phyloP scores from a whole-genome alignment of 2,113 vertebrate species.

The Phycodurus eques region DNA sequence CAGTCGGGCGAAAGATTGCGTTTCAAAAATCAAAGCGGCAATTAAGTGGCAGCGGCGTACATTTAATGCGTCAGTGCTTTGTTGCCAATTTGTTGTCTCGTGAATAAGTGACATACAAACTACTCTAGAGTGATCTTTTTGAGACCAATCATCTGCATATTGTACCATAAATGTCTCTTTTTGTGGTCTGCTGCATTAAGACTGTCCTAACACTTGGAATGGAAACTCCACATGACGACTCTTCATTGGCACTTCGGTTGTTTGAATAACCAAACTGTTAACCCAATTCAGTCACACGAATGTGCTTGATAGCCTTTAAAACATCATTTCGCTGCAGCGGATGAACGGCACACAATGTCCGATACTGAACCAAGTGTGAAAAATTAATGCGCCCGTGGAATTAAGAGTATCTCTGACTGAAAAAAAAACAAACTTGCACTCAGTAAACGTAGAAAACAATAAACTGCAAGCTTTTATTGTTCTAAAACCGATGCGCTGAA shows the following conservation, averaged over 20 bases:
- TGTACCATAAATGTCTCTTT: background rate
- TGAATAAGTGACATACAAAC: background rate
- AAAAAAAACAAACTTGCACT: background rate
- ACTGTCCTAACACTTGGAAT: background rate
- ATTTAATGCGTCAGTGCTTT: background rate
- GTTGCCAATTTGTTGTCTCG: background rate
- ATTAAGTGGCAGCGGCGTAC: background rate
- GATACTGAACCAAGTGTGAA: background rate
- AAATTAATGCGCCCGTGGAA: background rate
- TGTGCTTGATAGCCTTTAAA: background rate
- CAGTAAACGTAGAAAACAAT: too few relatives aligned
- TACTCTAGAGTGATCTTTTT: background rate
- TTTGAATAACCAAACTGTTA: background rate
- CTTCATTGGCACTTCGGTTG: background rate
- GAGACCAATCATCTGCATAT: background rate
- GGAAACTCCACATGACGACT: background rate
- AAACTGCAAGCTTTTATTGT: too few relatives aligned
- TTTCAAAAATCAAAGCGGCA: background rate
- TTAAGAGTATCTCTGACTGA: background rate
- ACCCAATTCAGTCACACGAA: background rate
- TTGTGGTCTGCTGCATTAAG: background rate
- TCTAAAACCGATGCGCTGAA: too few relatives aligned
- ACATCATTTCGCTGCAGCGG: background rate
- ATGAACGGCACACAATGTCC: background rate
- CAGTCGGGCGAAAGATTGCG: conserved; percentile 1